A percentile compares a stretch with the other conserved stretches of the same genome.
Evolutionary conservation across 2,888 invertebrate species (phyloP).

Genomic region (Sphecodes monilicornis): DNA sequence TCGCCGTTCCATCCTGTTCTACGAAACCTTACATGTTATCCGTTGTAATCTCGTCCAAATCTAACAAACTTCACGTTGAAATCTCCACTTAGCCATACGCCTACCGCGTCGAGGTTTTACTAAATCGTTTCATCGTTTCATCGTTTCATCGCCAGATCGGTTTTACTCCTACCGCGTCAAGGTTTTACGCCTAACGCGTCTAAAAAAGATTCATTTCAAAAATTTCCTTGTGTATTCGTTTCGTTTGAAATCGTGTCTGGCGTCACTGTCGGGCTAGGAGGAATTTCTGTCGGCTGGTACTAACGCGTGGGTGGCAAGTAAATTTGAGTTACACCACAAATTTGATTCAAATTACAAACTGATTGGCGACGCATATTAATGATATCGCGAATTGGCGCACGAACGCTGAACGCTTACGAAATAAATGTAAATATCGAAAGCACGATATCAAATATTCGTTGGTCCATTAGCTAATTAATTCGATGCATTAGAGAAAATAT

Average conservation of each 20-base stretch:
- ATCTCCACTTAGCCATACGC: too few relatives aligned
- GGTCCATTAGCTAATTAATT: constrained; percentile 83
- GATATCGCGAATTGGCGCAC: constrained; percentile 20
- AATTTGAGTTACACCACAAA: constrained; percentile 35
- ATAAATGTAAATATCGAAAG: constrained; percentile 58
- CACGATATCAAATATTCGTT: constrained; percentile 77
- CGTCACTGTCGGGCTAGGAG: background rate
- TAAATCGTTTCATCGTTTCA: too few relatives aligned
- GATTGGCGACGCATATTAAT: background rate
- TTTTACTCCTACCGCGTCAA: too few relatives aligned
- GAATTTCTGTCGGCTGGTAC: background rate
- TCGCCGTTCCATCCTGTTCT: too few relatives aligned
- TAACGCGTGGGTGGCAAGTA: background rate
- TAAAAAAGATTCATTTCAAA: too few relatives aligned
- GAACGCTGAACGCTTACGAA: constrained; percentile 34
- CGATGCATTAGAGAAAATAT: constrained; percentile 76
- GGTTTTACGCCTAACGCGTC: too few relatives aligned
- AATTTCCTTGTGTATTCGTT: too few relatives aligned
- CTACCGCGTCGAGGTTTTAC: too few relatives aligned
- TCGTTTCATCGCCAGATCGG: too few relatives aligned
- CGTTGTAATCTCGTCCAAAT: too few relatives aligned
- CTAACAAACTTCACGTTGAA: too few relatives aligned
- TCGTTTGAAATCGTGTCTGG: background rate
- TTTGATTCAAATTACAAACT: constrained; percentile 13
- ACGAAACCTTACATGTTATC: too few relatives aligned